Evolutionary conservation across 2,888 invertebrate species (phyloP).

Genomic region (Epistrophe eligans): DNA sequence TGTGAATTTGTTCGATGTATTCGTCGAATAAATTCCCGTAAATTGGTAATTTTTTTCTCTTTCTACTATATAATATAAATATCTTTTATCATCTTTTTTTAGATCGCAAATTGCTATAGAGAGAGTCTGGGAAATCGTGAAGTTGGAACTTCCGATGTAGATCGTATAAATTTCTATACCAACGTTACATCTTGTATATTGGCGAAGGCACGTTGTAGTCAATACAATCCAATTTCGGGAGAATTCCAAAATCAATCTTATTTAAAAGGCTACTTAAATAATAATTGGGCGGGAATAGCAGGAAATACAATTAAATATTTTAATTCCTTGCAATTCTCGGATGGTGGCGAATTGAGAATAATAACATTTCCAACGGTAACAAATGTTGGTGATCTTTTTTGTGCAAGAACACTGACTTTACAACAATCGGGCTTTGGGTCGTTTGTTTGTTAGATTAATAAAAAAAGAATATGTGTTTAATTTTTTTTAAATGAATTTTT

Average conservation of each 20-base stretch:
- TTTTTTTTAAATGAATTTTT: too few relatives aligned
- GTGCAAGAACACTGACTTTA: slow-evolving; percentile 85
- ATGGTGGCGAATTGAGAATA: slow-evolving; percentile 85
- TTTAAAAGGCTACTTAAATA: slow-evolving; percentile 78
- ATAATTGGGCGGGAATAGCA: slow-evolving; percentile 80
- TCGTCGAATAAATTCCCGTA: slow-evolving; percentile 85
- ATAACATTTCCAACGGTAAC: slow-evolving; percentile 85
- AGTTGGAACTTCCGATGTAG: slow-evolving; percentile 66
- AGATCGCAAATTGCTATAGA: slow-evolving; percentile 78
- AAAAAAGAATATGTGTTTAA: too few relatives aligned
- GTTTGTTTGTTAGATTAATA: slow-evolving; percentile 72
- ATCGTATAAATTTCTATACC: slow-evolving; percentile 84
- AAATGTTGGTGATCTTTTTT: slow-evolving; percentile 85
- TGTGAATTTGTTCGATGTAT: slow-evolving; percentile 87
- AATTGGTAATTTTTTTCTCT: slow-evolving; percentile 83
- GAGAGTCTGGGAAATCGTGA: slow-evolving; percentile 77
- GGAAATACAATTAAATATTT: slow-evolving; percentile 78
- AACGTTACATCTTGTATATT: slow-evolving; percentile 88
- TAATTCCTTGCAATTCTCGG: slow-evolving; percentile 86
- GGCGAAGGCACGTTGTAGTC: slow-evolving; percentile 87
- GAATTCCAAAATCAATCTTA: slow-evolving; percentile 85
- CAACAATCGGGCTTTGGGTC: slow-evolving; percentile 83
- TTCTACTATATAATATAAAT: background rate
- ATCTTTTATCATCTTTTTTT: slow-evolving; percentile 4
- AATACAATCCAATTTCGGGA: slow-evolving; percentile 88